Percentiles rank a stretch among this genome's conserved stretches.
phyloP scores from a whole-genome alignment of 2,113 vertebrate genomes.

The Lycaon pictus region DNA sequence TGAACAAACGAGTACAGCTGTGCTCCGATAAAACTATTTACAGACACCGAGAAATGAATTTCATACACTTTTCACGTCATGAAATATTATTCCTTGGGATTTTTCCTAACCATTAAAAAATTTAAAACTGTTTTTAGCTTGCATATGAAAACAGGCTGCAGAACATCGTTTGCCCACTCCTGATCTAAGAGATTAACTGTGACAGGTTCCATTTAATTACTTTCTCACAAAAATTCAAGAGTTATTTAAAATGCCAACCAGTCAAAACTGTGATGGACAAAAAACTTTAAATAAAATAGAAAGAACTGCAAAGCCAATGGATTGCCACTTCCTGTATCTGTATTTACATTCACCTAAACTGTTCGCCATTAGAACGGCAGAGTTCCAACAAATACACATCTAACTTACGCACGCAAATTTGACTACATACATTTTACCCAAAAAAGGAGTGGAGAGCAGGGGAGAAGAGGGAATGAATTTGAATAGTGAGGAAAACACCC shows the following conservation, averaged over 20 bases:
- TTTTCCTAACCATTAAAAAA: not conserved
- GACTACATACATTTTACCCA: fast-evolving
- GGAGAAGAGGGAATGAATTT: fast-evolving
- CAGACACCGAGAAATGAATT: not conserved
- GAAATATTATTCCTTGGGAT: not conserved
- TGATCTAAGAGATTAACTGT: not conserved
- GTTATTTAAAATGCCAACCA: not conserved
- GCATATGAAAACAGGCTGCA: not conserved
- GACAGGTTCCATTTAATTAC: not conserved
- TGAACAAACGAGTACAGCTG: not conserved
- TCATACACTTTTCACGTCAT: not conserved
- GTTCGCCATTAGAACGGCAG: not conserved
- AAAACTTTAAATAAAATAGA: not conserved
- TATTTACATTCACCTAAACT: not conserved
- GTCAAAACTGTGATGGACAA: not conserved
- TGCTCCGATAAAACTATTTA: not conserved
- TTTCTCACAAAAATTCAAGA: not conserved
- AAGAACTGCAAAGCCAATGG: not conserved
- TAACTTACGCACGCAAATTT: not conserved
- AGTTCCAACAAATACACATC: not conserved
- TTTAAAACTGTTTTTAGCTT: not conserved
- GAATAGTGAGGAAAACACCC: not conserved
- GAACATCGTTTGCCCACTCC: not conserved
- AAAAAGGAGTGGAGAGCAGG: not conserved
- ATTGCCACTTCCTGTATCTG: not conserved